Evolutionary conservation across 2,113 vertebrate genomes (phyloP).

Genomic region (Sprattus sprattus): DNA sequence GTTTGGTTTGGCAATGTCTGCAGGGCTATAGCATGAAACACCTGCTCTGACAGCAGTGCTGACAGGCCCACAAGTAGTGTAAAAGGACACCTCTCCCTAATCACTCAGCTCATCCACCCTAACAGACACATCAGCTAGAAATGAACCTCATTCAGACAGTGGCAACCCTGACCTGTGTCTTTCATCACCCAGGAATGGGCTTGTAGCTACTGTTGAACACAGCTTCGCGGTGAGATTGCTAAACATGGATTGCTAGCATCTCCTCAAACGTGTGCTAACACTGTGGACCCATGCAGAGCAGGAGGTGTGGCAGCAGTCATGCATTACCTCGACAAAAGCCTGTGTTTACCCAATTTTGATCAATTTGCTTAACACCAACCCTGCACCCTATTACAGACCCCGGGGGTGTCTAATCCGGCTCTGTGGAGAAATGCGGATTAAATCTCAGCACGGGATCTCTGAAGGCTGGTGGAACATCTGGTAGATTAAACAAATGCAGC

Average conservation of each 20-base stretch:
- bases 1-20: background rate
- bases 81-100: background rate
- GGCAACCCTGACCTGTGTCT: background rate
- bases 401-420: slow-evolving; percentile 36
- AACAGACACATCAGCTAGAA: background rate
- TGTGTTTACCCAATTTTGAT: slow-evolving; percentile 26
- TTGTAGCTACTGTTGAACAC: background rate
- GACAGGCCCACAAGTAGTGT: background rate
- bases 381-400: slow-evolving; percentile 10
- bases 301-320: background rate
- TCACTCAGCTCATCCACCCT: background rate
- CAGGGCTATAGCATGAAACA: background rate
- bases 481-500: slow-evolving; percentile 41
- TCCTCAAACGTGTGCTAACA: background rate
- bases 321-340: background rate
- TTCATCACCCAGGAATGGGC: background rate
- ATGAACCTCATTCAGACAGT: background rate
- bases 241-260: background rate
- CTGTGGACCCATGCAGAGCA: background rate
- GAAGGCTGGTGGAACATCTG: slow-evolving; percentile 47
- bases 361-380: slow-evolving; percentile 9
- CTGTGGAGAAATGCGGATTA: slow-evolving; percentile 44
- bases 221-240: background rate
- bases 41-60: background rate
- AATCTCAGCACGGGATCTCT: slow-evolving; percentile 31